These are phyloP conservation scores for Channa argus DNA, from an alignment of 2,113 vertebrate genomes.

Conservation along the genomic window DNA sequence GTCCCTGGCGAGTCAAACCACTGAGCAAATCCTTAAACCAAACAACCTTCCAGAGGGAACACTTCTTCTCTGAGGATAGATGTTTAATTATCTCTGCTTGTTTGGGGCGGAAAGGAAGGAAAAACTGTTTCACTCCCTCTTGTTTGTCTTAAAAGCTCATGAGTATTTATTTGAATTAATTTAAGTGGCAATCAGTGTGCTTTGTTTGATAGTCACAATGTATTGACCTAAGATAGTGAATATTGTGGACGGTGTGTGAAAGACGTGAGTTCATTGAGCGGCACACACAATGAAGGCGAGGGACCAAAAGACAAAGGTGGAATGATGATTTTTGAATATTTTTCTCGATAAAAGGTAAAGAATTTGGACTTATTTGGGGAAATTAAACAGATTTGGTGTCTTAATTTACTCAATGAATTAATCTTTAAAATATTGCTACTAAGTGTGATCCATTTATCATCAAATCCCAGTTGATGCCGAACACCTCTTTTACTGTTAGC, in stretches of 20 bases:
- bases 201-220: slow-evolving; percentile 58
- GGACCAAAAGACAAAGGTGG: slow-evolving; percentile 7
- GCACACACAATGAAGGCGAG: no score
- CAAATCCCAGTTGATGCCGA: slow-evolving; percentile 76
- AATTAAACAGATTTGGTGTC: slow-evolving; percentile 47
- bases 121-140: slow-evolving; percentile 77
- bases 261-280: background rate
- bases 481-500: slow-evolving; percentile 64
- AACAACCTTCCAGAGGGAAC: slow-evolving; percentile 81
- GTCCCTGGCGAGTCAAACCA: slow-evolving; percentile 90
- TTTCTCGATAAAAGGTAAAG: background rate
- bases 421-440: slow-evolving; percentile 63
- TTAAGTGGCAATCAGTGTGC: slow-evolving; percentile 56
- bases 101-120: slow-evolving; percentile 70
- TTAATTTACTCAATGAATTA: slow-evolving; percentile 65
- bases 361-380: slow-evolving; percentile 14
- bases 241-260: background rate
- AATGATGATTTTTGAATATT: background rate
- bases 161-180: slow-evolving; percentile 77
- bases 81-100: slow-evolving; percentile 84
- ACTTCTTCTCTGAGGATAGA: slow-evolving; percentile 78
- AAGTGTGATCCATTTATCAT: slow-evolving; percentile 77
- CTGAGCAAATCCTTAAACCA: slow-evolving; percentile 84
- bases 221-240: slow-evolving; percentile 40
- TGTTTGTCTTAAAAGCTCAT: slow-evolving; percentile 78